Base-by-base conservation (phyloP, 2,113 vertebrate species). In the Paedocypris sp. region DNA sequence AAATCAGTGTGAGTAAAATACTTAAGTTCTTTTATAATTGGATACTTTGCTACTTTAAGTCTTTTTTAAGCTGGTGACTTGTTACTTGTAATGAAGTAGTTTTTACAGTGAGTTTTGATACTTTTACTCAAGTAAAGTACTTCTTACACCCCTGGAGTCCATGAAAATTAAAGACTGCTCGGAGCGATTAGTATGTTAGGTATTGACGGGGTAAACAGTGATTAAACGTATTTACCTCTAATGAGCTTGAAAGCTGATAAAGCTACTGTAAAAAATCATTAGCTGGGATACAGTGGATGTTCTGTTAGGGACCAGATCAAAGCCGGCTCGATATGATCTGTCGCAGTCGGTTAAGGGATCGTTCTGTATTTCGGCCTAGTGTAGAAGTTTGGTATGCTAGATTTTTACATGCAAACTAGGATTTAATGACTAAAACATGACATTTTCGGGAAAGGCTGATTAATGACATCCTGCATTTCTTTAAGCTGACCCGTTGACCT, bases 171-270 rank as follows among this genome's bases (percentile, higher is more conserved):
- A 32, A 50, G 15, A 12, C 19, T 8, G 18, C 26, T 28, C 48
- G n/a, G n/a, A 50, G 45, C 52, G 64, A 76, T 76, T 71, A 73
- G 62, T 67, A 23, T 58, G 32, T 58, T 43, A 39, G 35, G 39
- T 71, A 68, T 70, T 26, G 68, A 68, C 68, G 66, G 18, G 12
- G 66, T 64, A 76, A 71, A 73, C 68, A 69, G 68, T 68, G 62
- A 75, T 73, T 75, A 71, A 75, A 67, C 47, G 60, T 69, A 67
- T 62, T 68, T 62, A 60, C 45, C 47, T 50, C 58, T 71, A 73
- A 73, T 73, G 63, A 69, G 64, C 18, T 29, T 42, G 16, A 9
- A 43, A 67, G 62, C 42, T 33, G 28, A 53, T 53, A 42, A 41
- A 26, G 70, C 41, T 68, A 41, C 61, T 68, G 62, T 71, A 68